phyloP scores from a whole-genome alignment of 2,797 vertebrate species.

The Anguilla obscura region DNA sequence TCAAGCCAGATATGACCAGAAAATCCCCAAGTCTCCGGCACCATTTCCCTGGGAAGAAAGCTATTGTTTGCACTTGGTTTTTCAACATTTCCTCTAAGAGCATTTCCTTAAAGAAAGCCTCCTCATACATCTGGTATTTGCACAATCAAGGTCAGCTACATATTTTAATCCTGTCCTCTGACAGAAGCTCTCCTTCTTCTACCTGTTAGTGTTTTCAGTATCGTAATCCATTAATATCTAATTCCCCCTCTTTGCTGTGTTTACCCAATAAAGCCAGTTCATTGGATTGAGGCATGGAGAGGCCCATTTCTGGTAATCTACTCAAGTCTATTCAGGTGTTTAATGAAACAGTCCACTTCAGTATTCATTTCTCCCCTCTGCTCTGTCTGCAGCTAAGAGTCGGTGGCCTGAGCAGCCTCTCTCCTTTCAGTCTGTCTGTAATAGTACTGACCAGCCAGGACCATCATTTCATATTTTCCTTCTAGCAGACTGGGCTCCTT shows the following conservation, averaged over 20 bases:
- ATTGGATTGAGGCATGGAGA: conserved; percentile 40
- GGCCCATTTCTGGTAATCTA: conserved; percentile 50
- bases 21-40: conserved; percentile 43
- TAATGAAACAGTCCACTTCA: conserved; percentile 52
- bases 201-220: conserved; percentile 25
- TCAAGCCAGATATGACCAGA: conserved; percentile 42
- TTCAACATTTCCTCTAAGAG: conserved; percentile 11
- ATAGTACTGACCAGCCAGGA: conserved; percentile 56
- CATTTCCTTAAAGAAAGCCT: conserved; percentile 6
- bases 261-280: conserved; percentile 40
- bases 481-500: conserved; percentile 46
- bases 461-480: conserved; percentile 45
- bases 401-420: conserved; percentile 50
- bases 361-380: conserved; percentile 58
- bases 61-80: conserved; percentile 42
- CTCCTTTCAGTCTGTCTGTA: conserved; percentile 55
- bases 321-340: conserved; percentile 58
- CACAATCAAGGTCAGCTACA: conserved; percentile 23
- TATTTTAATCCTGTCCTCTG: background rate
- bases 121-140: conserved; percentile 20
- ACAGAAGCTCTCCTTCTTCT: background rate
- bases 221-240: conserved; percentile 29
- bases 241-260: conserved; percentile 32
- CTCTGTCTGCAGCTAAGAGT: conserved; percentile 53
- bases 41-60: conserved; percentile 23